A percentile compares a stretch with the other conserved stretches of the same genome.
Evolutionary conservation across 2,888 invertebrate species (phyloP).

Genomic region (Agrotis puta): DNA sequence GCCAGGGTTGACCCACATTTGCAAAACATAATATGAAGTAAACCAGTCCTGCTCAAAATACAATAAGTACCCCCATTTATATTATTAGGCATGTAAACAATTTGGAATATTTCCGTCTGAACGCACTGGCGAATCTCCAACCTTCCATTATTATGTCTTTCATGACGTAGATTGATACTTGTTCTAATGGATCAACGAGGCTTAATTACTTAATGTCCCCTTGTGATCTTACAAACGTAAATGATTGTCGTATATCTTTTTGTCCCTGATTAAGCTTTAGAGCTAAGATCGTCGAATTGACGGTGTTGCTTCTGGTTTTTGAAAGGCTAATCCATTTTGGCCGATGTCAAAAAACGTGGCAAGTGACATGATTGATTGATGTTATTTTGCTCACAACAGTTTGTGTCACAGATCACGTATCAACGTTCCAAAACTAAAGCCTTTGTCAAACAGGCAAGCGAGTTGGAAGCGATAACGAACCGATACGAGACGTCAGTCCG

Average conservation of each 20-base stretch:
- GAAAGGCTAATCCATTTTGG: not conserved
- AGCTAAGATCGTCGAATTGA: conserved; percentile 3
- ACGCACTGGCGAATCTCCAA: conserved; percentile 67
- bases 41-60: conserved; percentile 45
- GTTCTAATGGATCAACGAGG: conserved; percentile 54
- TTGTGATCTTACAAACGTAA: conserved; percentile 50
- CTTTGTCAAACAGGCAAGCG: too few relatives aligned
- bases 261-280: conserved; percentile 25
- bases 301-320: not conserved
- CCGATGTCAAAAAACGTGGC: not conserved
- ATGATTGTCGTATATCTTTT: conserved; percentile 34
- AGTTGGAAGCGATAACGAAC: too few relatives aligned
- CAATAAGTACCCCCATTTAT: conserved; percentile 60
- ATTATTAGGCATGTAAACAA: conserved; percentile 61
- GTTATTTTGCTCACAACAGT: not conserved
- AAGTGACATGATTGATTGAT: conserved; percentile 3
- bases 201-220: conserved; percentile 53
- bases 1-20: conserved; percentile 22
- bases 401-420: not conserved
- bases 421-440: not conserved
- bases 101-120: conserved; percentile 56
- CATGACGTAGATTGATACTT: conserved; percentile 62
- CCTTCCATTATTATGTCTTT: conserved; percentile 58
- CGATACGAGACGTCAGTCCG: too few relatives aligned
- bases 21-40: conserved; percentile 18